Evolutionary conservation across 2,113 vertebrate genomes (phyloP).

Genomic region (Equus przewalskii): DNA sequence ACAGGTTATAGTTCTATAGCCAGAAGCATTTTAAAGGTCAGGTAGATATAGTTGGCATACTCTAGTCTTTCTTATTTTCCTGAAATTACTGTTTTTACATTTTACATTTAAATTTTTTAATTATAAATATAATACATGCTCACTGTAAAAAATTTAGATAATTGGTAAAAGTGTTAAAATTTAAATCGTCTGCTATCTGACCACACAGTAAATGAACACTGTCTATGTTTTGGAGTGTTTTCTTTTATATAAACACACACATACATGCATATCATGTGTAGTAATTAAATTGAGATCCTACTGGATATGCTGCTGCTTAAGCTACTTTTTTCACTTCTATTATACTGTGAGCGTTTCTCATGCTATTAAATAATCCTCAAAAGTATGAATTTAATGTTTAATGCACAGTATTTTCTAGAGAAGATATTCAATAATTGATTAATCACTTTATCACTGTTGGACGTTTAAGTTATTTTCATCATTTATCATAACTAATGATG

Average conservation of each 20-base stretch:
- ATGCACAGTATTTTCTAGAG: conserved; percentile 34
- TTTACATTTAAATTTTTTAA: conserved; percentile 11
- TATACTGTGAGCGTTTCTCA: not conserved
- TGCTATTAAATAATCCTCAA: conserved; percentile 45
- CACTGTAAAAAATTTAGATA: not conserved
- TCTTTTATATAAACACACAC: not conserved
- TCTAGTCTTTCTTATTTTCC: conserved; percentile 8
- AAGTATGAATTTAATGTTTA: conserved; percentile 49
- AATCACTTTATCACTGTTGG: conserved; percentile 4
- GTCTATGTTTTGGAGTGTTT: not conserved
- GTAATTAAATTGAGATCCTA: conserved; percentile 3
- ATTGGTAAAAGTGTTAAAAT: conserved; percentile 36
- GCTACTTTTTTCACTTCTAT: not conserved
- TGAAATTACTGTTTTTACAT: not conserved
- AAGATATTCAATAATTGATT: not conserved
- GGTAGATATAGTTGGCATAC: not conserved
- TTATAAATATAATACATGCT: not conserved
- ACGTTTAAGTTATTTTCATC: conserved; percentile 42
- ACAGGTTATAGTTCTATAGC: not conserved
- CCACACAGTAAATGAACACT: not conserved
- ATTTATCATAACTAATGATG: conserved; percentile 20
- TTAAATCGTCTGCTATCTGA: not conserved
- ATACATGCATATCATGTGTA: not conserved
- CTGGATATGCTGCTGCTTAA: not conserved
- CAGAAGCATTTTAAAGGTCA: not conserved